phyloP scores from a whole-genome alignment of 2,888 invertebrate genomes.

The Acanthosepion lycidas region DNA sequence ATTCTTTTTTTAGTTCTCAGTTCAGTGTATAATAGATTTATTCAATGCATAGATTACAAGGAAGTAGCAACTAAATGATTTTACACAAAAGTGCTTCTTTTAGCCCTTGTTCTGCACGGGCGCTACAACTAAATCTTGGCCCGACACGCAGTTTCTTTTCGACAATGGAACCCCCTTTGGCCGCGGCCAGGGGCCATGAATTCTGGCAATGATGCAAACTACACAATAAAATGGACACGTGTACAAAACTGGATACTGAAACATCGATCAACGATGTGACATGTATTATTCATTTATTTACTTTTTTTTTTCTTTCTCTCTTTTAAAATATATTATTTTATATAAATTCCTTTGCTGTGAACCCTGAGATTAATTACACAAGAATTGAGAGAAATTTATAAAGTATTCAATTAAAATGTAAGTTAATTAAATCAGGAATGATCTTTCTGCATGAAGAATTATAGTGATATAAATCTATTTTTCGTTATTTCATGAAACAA shows the following conservation, averaged over 20 bases:
- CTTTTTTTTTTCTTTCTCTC: no score
- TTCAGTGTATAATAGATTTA: not conserved
- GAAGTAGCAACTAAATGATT: not conserved
- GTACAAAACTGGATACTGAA: not conserved
- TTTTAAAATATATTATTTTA: no score
- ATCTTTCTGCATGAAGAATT: no score
- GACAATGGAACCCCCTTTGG: not conserved
- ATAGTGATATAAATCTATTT: no score
- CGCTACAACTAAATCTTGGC: not conserved
- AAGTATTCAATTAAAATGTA: no score
- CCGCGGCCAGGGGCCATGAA: fast-evolving
- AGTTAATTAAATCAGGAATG: no score
- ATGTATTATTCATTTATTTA: no score
- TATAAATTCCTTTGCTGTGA: no score
- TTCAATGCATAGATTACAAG: not conserved
- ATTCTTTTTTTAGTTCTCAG: not conserved
- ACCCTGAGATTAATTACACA: no score
- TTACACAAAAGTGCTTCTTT: not conserved
- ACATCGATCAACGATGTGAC: no score
- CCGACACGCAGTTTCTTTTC: not conserved
- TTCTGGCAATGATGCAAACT: not conserved
- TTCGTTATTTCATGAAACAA: no score
- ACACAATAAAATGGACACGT: not conserved
- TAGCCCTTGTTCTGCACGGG: not conserved
- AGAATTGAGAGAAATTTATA: no score